These are phyloP conservation scores for Agrilus biguttatus DNA, from an alignment of 2,888 invertebrate genomes.

Conservation along the genomic window DNA sequence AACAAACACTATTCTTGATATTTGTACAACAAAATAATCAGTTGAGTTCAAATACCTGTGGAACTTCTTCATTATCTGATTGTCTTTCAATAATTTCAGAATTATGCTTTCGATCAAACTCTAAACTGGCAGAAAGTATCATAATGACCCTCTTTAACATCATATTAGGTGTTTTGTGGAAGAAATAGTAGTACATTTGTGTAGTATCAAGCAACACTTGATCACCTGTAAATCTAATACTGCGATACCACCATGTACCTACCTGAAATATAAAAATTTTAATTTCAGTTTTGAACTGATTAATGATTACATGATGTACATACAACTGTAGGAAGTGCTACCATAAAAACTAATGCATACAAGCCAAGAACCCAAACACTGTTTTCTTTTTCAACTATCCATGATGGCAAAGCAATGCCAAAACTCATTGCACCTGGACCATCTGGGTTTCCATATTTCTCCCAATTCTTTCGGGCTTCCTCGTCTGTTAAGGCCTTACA, in stretches of 20 bases:
- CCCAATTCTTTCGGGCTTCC: slow-evolving; percentile 94
- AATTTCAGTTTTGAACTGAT: neutral
- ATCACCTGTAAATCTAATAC: slow-evolving; percentile 93
- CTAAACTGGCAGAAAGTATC: slow-evolving; percentile 92
- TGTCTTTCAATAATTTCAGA: slow-evolving; percentile 85
- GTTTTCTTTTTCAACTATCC: slow-evolving; percentile 99
- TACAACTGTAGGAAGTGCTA: slow-evolving; percentile 77
- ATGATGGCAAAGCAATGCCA: slow-evolving; percentile 97
- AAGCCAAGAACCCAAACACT: slow-evolving; percentile 94
- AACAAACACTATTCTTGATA: neutral
- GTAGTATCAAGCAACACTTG: slow-evolving; percentile 95
- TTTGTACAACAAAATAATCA: neutral
- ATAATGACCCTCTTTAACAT: slow-evolving; percentile 87
- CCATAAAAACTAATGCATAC: slow-evolving; percentile 95
- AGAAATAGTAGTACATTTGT: slow-evolving; percentile 88
- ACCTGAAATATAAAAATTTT: slow-evolving; percentile 33
- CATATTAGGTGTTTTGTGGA: slow-evolving; percentile 93
- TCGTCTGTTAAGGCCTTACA: slow-evolving; percentile 87
- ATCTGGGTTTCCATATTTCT: slow-evolving; percentile 98
- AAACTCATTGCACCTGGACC: slow-evolving; percentile 99
- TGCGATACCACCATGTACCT: slow-evolving; percentile 98
- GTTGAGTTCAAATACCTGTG: slow-evolving; percentile 47
- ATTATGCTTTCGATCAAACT: slow-evolving; percentile 90
- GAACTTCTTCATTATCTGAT: slow-evolving; percentile 90
- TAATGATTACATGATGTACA: slow-evolving; percentile 21